Conservation (phyloP, 2,797 vertebrate species). For the Stomatorhinus walkeri region DNA sequence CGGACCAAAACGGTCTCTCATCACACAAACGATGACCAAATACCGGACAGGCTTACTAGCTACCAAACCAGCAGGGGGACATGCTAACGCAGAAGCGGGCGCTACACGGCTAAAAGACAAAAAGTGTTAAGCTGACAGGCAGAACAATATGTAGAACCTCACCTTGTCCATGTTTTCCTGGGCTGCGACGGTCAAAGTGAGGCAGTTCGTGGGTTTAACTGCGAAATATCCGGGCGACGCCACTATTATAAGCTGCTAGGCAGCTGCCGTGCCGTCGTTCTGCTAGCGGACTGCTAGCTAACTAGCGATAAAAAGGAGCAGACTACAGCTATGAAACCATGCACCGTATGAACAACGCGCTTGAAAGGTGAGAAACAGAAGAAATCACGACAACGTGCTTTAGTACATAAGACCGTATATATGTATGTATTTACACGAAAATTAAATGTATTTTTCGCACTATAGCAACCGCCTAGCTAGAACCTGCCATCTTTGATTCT, state of each 20-base stretch:
- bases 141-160: not conserved
- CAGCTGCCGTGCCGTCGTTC: not conserved
- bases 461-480: not conserved
- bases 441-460: not conserved
- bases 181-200: not conserved
- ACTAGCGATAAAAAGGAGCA: not conserved
- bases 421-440: not conserved
- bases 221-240: not conserved
- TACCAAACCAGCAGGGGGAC: not conserved
- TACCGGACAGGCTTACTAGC: not conserved
- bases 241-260: not conserved
- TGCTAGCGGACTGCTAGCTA: not conserved
- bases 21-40: not conserved
- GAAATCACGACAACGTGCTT: not conserved
- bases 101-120: not conserved
- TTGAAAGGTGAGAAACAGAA: not conserved
- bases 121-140: not conserved
- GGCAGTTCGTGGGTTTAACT: not conserved
- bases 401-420: not conserved
- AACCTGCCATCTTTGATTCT: not conserved
- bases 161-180: constrained; percentile 21
- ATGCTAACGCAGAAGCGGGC: not conserved
- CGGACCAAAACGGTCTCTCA: not conserved
- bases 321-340: not conserved
- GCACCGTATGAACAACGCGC: not conserved